Evolutionary conservation across 2,888 invertebrate species (phyloP).

Genomic region (Lochmaea crataegi): DNA sequence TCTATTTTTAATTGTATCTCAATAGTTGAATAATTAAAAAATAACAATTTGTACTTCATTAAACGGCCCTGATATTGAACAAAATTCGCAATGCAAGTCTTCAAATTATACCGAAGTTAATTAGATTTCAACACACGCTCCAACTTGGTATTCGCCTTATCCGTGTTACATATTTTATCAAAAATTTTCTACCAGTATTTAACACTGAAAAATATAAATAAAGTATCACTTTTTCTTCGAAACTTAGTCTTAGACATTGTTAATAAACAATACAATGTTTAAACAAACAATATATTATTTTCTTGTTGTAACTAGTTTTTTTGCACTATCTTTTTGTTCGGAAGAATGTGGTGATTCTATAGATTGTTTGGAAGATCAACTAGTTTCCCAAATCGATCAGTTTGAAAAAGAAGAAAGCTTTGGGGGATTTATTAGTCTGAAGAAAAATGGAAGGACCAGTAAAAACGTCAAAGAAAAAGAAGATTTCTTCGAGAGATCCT

Average conservation of each 20-base stretch:
- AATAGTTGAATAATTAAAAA: not conserved
- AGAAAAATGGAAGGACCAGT: conserved; percentile 60
- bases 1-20: too few relatives aligned
- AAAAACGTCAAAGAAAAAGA: conserved; percentile 53
- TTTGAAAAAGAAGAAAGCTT: conserved; percentile 65
- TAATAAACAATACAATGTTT: conserved; percentile 44
- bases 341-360: conserved; percentile 55
- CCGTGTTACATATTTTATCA: conserved; percentile 56
- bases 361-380: conserved; percentile 62
- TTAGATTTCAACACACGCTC: conserved; percentile 54
- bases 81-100: conserved; percentile 15
- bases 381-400: conserved; percentile 65
- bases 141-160: conserved; percentile 56
- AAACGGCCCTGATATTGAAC: not conserved
- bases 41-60: not conserved
- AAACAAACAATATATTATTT: conserved; percentile 31
- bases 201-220: conserved; percentile 42
- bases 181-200: conserved; percentile 40
- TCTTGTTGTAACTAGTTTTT: conserved; percentile 1
- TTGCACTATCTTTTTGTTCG: conserved; percentile 11
- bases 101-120: conserved; percentile 29
- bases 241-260: conserved; percentile 21
- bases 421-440: conserved; percentile 60
- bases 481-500: conserved; percentile 66
- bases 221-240: conserved; percentile 33